Evolutionary conservation across 92 coral and sea anemone genomes (phyloP), one percentile per base, ranked within the genome.

Genomic region (Virgularia gustaviana): DNA sequence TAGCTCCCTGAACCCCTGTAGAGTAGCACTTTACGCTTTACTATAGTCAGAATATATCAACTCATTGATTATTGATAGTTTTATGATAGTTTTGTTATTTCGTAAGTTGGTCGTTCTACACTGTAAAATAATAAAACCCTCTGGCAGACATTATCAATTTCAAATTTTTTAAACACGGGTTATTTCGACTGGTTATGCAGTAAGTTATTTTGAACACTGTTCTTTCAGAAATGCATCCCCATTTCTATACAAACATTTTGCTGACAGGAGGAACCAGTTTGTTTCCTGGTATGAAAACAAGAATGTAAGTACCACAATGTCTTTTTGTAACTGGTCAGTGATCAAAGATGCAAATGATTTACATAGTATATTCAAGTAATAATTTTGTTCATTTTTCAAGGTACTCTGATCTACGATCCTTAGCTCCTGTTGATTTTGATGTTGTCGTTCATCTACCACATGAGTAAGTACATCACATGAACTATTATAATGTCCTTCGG

Each of bases 171-270:
- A n/a, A n/a, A n/a, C n/a, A n/a, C n/a, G n/a, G n/a, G n/a, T n/a
- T n/a, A n/a, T n/a, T n/a, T n/a, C n/a, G n/a, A n/a, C n/a, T n/a
- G n/a, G n/a, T n/a, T n/a, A n/a, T n/a, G n/a, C n/a, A n/a, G 65
- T 18, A n/a, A 11, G 20, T 61, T 10, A 22, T 42, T 37, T 12
- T 62, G 15, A n/a, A 13, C 15, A 28, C 24, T 28, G 41, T 18
- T 63, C 20, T 78, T 60, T 29, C 24, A 94, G 99, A 94, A 70
- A 94, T 94, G 99, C 99, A 89, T 65, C 99, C 99, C 0, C 99
- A 94, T 65, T 94, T 89, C 57, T 94, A 89, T 71, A 79, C 80
- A 85, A 94, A 94, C 74, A 89, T 94, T 45, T 47, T 94, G 38
- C 54, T 94, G 25, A 94, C 99, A 18, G 99, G 99, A 23, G 96